phyloP scores from a whole-genome alignment of 2,888 invertebrate species.

The Noctua janthe region DNA sequence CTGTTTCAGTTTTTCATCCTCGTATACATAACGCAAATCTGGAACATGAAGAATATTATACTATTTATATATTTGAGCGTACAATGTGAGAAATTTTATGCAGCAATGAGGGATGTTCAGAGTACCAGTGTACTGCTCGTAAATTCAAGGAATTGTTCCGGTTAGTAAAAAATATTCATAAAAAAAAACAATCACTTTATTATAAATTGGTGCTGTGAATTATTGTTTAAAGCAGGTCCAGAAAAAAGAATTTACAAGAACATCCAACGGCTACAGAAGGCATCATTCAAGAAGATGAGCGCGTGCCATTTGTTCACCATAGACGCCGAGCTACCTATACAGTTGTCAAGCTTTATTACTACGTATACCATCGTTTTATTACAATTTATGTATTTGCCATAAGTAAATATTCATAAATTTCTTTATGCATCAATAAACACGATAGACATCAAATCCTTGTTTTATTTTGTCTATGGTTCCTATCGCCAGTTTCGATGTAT shows the following conservation, averaged over 20 bases:
- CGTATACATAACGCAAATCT: neutral
- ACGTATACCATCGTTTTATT: conserved; percentile 12
- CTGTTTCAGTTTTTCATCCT: conserved; percentile 3
- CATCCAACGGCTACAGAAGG: conserved; percentile 5
- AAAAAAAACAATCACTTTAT: neutral
- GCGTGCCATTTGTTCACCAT: conserved; percentile 9
- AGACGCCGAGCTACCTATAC: neutral
- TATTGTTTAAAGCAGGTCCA: neutral
- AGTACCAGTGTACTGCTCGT: neutral
- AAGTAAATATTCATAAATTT: neutral
- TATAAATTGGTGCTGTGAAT: neutral
- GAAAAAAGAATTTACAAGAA: conserved; percentile 14
- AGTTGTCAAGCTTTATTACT: conserved; percentile 21
- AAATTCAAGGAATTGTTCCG: conserved; percentile 9
- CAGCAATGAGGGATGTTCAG: conserved; percentile 30
- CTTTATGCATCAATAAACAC: too few relatives aligned
- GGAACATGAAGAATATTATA: conserved; percentile 15
- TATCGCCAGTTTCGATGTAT: too few relatives aligned
- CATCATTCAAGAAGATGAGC: conserved; percentile 22
- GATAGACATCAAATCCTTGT: too few relatives aligned
- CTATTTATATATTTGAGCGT: conserved; percentile 18
- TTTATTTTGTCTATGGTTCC: too few relatives aligned
- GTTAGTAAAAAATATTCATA: neutral
- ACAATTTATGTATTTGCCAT: conserved; percentile 19
- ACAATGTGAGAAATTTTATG: conserved; percentile 38